Evolutionary conservation across 2,888 invertebrate species (phyloP).

Genomic region (Arctia plantaginis): DNA sequence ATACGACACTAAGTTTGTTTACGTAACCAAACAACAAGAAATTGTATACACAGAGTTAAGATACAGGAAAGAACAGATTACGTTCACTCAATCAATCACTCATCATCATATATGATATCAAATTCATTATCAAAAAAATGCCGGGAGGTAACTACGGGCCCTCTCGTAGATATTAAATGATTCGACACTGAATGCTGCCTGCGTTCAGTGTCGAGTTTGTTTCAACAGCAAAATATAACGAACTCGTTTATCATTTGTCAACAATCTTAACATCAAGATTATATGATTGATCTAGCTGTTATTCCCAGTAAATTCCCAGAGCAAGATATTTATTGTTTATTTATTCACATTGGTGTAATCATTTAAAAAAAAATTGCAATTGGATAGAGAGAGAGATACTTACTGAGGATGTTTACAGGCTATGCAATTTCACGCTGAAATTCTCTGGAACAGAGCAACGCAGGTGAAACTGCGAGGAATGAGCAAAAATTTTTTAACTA

Average conservation of each 20-base stretch:
- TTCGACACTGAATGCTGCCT: background rate
- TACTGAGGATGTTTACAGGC: background rate
- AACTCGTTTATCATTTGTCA: background rate
- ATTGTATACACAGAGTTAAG: too few relatives aligned
- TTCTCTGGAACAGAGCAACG: background rate
- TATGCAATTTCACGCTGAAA: background rate
- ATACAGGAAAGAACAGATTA: background rate
- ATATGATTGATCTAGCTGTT: background rate
- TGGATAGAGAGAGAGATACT: background rate
- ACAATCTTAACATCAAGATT: background rate
- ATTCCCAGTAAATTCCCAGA: background rate
- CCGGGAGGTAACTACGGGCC: background rate
- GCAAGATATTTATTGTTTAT: background rate
- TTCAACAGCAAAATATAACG: background rate
- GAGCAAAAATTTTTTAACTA: too few relatives aligned
- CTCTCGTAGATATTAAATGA: background rate
- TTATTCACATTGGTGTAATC: background rate
- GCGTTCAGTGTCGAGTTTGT: too few relatives aligned
- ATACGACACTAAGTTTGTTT: too few relatives aligned
- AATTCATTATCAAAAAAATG: background rate
- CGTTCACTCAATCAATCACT: background rate
- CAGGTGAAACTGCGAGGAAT: background rate
- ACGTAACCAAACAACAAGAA: too few relatives aligned
- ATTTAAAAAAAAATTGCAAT: background rate
- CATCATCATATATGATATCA: too few relatives aligned